These are phyloP conservation scores for Aphelocoma californica DNA, from an alignment of 2,797 vertebrate species.

Conservation along the genomic window DNA sequence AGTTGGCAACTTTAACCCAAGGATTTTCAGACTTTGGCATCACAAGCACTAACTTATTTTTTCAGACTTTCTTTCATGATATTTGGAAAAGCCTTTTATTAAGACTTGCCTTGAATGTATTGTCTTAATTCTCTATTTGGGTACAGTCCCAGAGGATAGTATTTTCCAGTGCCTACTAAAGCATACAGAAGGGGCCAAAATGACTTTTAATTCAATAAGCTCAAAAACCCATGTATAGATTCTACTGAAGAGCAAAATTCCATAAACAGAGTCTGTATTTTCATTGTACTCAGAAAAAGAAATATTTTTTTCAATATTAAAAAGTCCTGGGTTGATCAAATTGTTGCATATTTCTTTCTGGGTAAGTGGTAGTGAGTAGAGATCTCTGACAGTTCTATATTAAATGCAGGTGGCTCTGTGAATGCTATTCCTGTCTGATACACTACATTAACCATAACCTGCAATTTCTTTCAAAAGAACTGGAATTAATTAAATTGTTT, in stretches of 20 bases:
- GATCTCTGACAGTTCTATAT: conserved; percentile 78
- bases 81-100: conserved; percentile 29
- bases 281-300: conserved; percentile 34
- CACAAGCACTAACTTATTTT: neutral
- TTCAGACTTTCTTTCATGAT: conserved; percentile 3
- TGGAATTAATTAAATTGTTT: conserved; percentile 82
- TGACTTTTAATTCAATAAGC: neutral
- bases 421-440: conserved; percentile 75
- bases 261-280: neutral
- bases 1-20: neutral
- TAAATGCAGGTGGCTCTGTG: conserved; percentile 77
- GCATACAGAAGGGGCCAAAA: neutral
- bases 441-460: conserved; percentile 80
- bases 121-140: conserved; percentile 32
- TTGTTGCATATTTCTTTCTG: conserved; percentile 53
- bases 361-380: conserved; percentile 71
- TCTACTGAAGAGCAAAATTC: conserved; percentile 9
- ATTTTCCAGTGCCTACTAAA: neutral
- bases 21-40: conserved; percentile 11
- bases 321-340: conserved; percentile 49
- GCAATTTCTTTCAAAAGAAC: conserved; percentile 76
- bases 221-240: neutral
- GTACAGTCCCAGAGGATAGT: neutral
- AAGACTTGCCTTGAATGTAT: neutral
- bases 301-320: conserved; percentile 26